Evolutionary conservation across 2,797 vertebrate species (phyloP).

Genomic region (Setipinna tenuifilis): DNA sequence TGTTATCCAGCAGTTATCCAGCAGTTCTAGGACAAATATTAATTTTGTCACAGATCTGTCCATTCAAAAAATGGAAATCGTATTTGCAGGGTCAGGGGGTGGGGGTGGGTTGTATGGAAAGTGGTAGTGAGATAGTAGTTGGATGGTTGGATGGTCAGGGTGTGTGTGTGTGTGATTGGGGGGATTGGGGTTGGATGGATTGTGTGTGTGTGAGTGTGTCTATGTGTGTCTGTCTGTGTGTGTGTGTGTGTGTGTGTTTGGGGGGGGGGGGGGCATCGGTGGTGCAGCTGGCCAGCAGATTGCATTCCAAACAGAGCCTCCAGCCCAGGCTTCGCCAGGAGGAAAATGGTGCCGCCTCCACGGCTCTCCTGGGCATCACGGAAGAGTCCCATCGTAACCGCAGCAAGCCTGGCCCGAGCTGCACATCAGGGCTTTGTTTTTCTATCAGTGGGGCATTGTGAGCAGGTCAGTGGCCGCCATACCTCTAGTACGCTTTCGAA

Average conservation of each 20-base stretch:
- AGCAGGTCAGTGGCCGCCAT: slow-evolving; percentile 41
- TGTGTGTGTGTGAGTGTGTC: no score
- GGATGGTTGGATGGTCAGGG: slow-evolving; percentile 25
- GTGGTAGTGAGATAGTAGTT: slow-evolving; percentile 57
- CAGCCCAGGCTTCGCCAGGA: slow-evolving; percentile 55
- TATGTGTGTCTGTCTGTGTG: no score
- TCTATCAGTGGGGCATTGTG: slow-evolving; percentile 51
- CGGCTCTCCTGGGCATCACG: slow-evolving; percentile 59
- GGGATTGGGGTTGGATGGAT: neutral
- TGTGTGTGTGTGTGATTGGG: no score
- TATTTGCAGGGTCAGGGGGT: slow-evolving; percentile 46
- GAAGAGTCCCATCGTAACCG: slow-evolving; percentile 48
- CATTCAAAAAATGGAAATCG: slow-evolving; percentile 57
- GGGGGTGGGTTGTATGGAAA: neutral
- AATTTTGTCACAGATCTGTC: neutral
- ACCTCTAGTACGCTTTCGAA: slow-evolving; percentile 37
- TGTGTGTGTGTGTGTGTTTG: neutral
- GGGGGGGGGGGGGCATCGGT: neutral
- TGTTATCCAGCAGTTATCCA: slow-evolving; percentile 3
- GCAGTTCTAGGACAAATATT: neutral
- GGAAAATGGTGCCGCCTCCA: slow-evolving; percentile 54
- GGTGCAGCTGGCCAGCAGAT: slow-evolving; percentile 75
- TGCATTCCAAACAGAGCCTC: slow-evolving; percentile 74
- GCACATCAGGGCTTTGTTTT: slow-evolving; percentile 50
- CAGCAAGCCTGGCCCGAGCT: slow-evolving; percentile 48